Percentiles rank a stretch among this genome's conserved stretches.
These are phyloP conservation scores for Porphyrio hochstetteri DNA, from an alignment of 2,113 vertebrate species.

Conservation along the genomic window DNA sequence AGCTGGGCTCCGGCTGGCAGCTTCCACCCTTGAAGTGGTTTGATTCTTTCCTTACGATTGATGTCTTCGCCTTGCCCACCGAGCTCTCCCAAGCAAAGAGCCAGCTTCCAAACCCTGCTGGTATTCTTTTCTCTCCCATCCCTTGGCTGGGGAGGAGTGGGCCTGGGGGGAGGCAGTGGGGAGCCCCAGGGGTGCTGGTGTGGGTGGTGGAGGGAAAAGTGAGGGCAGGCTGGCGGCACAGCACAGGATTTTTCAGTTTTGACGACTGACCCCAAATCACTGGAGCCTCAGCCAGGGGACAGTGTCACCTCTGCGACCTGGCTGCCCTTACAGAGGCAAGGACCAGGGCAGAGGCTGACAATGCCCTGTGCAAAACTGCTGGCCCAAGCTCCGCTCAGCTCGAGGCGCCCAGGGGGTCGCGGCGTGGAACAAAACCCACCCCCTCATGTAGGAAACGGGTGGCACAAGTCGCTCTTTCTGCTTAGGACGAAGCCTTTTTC, in stretches of 20 bases:
- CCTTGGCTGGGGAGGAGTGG: neutral
- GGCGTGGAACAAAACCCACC: too few relatives aligned
- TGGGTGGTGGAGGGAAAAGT: neutral
- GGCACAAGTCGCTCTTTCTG: neutral
- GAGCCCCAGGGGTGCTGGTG: neutral
- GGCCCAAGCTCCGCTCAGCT: rapidly evolving
- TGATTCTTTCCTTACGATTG: neutral
- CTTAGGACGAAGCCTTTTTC: neutral
- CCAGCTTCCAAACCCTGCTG: neutral
- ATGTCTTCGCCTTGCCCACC: neutral
- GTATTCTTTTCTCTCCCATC: neutral
- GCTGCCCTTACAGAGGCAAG: neutral
- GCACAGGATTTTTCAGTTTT: neutral
- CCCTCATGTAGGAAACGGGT: neutral
- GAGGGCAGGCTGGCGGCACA: neutral
- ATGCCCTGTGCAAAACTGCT: neutral
- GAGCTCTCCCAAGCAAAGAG: neutral
- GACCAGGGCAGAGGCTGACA: neutral
- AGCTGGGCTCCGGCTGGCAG: neutral
- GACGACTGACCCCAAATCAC: neutral
- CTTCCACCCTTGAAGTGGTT: neutral
- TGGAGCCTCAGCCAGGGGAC: neutral
- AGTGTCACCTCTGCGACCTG: neutral
- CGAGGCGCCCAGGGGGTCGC: neutral
- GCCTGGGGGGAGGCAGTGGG: neutral